A percentile compares a stretch with the other conserved stretches of the same genome.
Evolutionary conservation across 2,797 vertebrate genomes (phyloP).

Genomic region (Cercopithecus hamlyni): DNA sequence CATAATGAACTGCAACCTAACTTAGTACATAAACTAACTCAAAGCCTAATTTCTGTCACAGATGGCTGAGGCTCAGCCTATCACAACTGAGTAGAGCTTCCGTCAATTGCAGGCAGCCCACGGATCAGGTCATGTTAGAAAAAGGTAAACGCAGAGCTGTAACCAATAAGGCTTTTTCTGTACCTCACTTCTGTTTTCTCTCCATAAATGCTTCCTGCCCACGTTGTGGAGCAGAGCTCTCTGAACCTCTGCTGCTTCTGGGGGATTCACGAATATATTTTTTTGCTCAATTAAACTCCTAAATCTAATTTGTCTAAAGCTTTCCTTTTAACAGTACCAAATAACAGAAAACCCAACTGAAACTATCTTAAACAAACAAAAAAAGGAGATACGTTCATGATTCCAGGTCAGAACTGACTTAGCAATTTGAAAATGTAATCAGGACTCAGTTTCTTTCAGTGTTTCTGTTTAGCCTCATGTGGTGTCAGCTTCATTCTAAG

Average conservation of each 20-base stretch:
- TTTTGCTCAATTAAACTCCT: neutral
- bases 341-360: conserved; percentile 7
- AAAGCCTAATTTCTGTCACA: neutral
- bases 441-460: neutral
- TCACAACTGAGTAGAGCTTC: neutral
- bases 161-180: neutral
- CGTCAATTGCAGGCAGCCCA: neutral
- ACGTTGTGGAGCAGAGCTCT: neutral
- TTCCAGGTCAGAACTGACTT: neutral
- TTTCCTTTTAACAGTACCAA: neutral
- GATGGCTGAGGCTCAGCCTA: neutral
- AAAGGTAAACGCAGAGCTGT: neutral
- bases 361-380: neutral
- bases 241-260: neutral
- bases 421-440: neutral
- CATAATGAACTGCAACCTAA: neutral
- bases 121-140: neutral
- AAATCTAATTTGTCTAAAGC: neutral
- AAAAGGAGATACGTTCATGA: neutral
- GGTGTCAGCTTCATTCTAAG: neutral
- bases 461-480: neutral
- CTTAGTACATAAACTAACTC: neutral
- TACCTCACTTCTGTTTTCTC: neutral
- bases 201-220: neutral
- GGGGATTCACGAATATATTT: neutral